phyloP scores from a whole-genome alignment of 2,797 vertebrate genomes.

The Eurystomus glaucurus region DNA sequence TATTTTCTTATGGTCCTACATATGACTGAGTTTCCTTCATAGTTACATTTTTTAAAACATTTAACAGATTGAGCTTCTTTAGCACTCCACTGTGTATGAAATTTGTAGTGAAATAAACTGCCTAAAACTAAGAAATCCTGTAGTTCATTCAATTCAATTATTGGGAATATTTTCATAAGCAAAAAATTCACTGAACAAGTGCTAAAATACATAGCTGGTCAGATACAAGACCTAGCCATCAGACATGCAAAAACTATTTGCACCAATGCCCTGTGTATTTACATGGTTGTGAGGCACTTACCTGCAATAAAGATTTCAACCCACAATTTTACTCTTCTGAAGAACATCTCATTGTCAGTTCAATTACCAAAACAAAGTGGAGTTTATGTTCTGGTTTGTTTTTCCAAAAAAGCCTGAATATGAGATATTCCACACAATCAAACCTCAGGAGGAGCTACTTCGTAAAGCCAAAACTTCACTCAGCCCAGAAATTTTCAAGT shows the following conservation, averaged over 20 bases:
- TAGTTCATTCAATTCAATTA: not conserved
- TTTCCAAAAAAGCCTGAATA: not conserved
- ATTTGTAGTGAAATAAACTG: not conserved
- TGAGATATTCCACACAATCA: not conserved
- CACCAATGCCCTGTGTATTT: not conserved
- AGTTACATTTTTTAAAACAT: not conserved
- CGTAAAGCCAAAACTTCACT: not conserved
- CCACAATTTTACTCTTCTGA: not conserved
- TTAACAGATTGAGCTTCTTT: not conserved
- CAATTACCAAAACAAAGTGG: not conserved
- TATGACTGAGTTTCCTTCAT: not conserved
- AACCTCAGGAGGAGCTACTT: not conserved
- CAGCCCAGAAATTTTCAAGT: not conserved
- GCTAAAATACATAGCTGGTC: not conserved
- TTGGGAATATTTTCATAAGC: not conserved
- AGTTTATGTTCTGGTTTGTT: too few relatives aligned
- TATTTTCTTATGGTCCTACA: not conserved
- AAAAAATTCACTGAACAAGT: not conserved
- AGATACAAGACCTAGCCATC: not conserved
- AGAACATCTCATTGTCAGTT: not conserved
- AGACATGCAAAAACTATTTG: not conserved
- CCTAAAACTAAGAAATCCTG: not conserved
- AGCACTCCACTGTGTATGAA: not conserved
- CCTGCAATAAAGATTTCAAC: not conserved
- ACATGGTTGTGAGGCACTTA: not conserved